Percentiles rank a stretch among this genome's conserved stretches.
Evolutionary conservation across 2,888 invertebrate species (phyloP).

Genomic region (Rhamphomyia laevipes): DNA sequence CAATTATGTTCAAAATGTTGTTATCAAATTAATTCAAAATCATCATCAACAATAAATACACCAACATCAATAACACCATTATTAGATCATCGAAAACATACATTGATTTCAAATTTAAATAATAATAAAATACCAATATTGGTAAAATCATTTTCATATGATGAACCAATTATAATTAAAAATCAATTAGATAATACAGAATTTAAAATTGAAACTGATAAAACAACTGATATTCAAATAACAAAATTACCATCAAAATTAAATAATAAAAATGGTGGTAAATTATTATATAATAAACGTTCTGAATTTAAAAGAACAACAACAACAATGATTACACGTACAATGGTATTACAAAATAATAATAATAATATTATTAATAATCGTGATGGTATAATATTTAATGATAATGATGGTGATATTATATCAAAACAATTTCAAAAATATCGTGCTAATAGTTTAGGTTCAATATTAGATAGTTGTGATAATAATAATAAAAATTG

Average conservation of each 20-base stretch:
- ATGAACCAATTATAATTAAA: slow-evolving; percentile 14
- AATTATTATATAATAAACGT: slow-evolving; percentile 19
- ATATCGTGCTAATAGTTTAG: slow-evolving; percentile 31
- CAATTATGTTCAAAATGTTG: slow-evolving; percentile 33
- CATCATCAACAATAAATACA: slow-evolving; percentile 16
- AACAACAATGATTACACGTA: slow-evolving; percentile 30
- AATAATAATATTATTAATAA: slow-evolving; percentile 17
- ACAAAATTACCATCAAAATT: slow-evolving; percentile 19
- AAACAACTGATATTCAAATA: slow-evolving; percentile 23
- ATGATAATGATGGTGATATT: slow-evolving; percentile 17
- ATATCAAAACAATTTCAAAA: slow-evolving; percentile 16
- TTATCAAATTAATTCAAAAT: slow-evolving; percentile 19
- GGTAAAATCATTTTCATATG: too few relatives aligned
- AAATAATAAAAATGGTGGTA: slow-evolving; percentile 13
- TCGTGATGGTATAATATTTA: slow-evolving; percentile 26
- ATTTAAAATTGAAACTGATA: slow-evolving; percentile 23
- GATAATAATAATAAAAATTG: slow-evolving; percentile 9
- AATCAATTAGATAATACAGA: slow-evolving; percentile 18
- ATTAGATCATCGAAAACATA: not conserved
- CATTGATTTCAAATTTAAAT: too few relatives aligned
- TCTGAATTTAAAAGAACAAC: slow-evolving; percentile 27
- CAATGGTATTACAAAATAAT: slow-evolving; percentile 13
- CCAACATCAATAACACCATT: slow-evolving; percentile 6
- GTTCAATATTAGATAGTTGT: slow-evolving; percentile 28
- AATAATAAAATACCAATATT: not conserved